Percentiles rank a stretch among this genome's conserved stretches.
Evolutionary conservation across 2,113 vertebrate genomes (phyloP).

Genomic region (Gymnocephalus cernua): DNA sequence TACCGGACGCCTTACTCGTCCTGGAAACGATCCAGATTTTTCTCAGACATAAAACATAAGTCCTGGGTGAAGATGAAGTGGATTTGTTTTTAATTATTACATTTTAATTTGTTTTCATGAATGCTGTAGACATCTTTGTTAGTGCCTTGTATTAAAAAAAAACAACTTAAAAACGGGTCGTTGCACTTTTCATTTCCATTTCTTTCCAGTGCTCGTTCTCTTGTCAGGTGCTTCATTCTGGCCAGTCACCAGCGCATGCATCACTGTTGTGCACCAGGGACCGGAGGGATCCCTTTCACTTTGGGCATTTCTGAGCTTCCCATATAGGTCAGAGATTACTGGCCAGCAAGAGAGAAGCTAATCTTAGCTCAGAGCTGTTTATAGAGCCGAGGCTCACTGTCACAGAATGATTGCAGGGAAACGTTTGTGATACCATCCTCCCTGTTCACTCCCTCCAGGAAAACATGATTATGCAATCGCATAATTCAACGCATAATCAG

Average conservation of each 20-base stretch:
- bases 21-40: neutral
- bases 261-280: slow-evolving; percentile 15
- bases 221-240: slow-evolving; percentile 8
- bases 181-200: slow-evolving; percentile 1
- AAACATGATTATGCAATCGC: no score
- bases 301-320: slow-evolving; percentile 47
- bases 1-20: no score
- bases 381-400: slow-evolving; percentile 16
- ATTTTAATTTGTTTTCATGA: slow-evolving; percentile 8
- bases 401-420: slow-evolving; percentile 28
- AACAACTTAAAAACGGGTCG: neutral
- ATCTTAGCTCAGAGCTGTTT: slow-evolving; percentile 65
- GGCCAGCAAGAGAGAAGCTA: slow-evolving; percentile 32
- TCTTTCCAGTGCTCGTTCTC: slow-evolving; percentile 2
- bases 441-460: no score
- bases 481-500: no score
- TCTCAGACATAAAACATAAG: neutral
- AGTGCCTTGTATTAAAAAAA: slow-evolving; percentile 38
- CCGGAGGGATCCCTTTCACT: slow-evolving; percentile 59
- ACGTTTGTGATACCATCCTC: slow-evolving; percentile 15
- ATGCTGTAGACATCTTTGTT: neutral
- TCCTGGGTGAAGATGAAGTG: neutral
- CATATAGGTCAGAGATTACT: slow-evolving; percentile 61
- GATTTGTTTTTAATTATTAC: slow-evolving; percentile 11
- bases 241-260: slow-evolving; percentile 4